phyloP scores from a whole-genome alignment of 2,797 vertebrate genomes.

The Sebastes nivosus region DNA sequence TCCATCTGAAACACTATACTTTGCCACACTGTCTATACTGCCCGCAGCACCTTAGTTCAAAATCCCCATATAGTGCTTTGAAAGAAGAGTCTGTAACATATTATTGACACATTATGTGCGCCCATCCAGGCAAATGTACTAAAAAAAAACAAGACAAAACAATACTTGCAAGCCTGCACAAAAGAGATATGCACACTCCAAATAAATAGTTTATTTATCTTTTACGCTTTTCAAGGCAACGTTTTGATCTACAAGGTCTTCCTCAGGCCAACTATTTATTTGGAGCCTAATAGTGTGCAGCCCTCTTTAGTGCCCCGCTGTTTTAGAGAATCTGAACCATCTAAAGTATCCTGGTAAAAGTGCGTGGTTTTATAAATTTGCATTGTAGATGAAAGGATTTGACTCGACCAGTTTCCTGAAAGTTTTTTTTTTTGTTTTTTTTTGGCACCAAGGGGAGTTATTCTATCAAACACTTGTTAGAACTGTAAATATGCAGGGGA shows the following conservation, averaged over 20 bases:
- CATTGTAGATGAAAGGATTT: neutral
- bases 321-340: neutral
- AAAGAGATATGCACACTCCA: neutral
- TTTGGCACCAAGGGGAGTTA: neutral
- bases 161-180: neutral
- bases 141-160: neutral
- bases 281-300: neutral
- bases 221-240: neutral
- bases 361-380: neutral
- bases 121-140: neutral
- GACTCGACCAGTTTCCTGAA: neutral
- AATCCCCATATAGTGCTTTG: neutral
- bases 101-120: neutral
- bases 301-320: neutral
- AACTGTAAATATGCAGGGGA: too few species aligned
- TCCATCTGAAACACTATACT: neutral
- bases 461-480: neutral
- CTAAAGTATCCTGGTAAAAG: neutral
- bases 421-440: neutral
- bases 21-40: neutral
- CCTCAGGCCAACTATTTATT: neutral
- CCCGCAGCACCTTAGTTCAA: neutral
- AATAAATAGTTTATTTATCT: neutral
- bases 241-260: neutral
- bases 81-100: neutral